These are phyloP conservation scores for Clarias pachynema DNA, from an alignment of 2,797 vertebrate genomes.

Conservation along the genomic window DNA sequence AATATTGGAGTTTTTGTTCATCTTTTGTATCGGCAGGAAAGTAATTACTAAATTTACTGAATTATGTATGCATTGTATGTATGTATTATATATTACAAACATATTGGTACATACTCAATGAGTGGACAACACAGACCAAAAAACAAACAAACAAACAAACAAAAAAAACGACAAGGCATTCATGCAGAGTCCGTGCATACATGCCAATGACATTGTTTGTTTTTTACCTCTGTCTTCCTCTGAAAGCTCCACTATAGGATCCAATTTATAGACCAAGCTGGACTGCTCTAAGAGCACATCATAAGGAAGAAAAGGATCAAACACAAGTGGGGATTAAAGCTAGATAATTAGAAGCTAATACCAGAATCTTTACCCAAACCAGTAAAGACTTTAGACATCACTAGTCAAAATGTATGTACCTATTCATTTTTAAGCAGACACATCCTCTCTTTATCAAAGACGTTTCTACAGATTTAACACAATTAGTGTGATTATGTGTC, in stretches of 20 bases:
- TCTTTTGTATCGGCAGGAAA: too few species aligned
- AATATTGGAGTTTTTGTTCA: too few species aligned
- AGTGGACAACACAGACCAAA: constrained; percentile 49
- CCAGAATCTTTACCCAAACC: background rate
- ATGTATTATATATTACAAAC: background rate
- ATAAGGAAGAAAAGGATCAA: constrained; percentile 53
- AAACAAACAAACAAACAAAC: background rate
- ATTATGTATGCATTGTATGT: too few species aligned
- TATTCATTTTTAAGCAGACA: background rate
- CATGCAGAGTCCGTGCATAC: constrained; percentile 56
- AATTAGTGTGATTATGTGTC: background rate
- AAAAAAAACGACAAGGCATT: constrained; percentile 62
- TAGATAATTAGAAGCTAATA: background rate
- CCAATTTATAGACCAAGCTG: constrained; percentile 72
- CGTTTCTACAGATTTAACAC: background rate
- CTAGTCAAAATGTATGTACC: background rate
- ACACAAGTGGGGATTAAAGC: constrained; percentile 43
- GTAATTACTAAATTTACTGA: too few species aligned
- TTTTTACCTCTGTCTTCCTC: constrained; percentile 81
- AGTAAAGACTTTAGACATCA: background rate
- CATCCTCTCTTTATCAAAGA: background rate
- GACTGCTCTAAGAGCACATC: constrained; percentile 73
- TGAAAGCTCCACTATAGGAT: constrained; percentile 81
- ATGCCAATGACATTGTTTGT: constrained; percentile 54
- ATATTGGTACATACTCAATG: constrained; percentile 47